Evolutionary conservation across 2,113 vertebrate genomes (phyloP).

Genomic region (Ahaetulla prasina): DNA sequence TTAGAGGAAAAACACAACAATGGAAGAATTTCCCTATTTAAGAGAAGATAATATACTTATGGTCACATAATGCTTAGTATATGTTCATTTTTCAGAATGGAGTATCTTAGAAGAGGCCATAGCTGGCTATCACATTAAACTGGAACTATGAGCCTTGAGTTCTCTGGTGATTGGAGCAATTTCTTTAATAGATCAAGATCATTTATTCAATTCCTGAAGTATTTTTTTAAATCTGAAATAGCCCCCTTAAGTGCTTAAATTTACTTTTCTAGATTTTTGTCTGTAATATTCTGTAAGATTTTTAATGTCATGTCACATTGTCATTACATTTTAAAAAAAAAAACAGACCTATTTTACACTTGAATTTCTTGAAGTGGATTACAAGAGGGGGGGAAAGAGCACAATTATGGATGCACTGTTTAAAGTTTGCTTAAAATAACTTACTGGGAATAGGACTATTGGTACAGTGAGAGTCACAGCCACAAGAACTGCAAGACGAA

Average conservation of each 20-base stretch:
- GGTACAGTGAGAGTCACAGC: constrained; percentile 94
- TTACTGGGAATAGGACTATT: constrained; percentile 95
- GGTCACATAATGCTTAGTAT: not conserved
- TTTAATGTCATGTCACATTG: not conserved
- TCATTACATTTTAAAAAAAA: not conserved
- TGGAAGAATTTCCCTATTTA: not conserved
- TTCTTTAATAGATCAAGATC: not conserved
- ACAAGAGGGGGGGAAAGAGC: not conserved
- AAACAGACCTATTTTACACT: not conserved
- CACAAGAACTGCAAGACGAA: constrained; percentile 91
- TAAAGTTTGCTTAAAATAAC: constrained; percentile 57
- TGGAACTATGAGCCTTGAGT: not conserved
- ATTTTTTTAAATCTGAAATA: not conserved
- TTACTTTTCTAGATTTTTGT: not conserved
- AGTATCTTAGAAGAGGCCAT: not conserved
- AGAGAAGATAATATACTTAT: not conserved
- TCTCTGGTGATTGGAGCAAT: not conserved
- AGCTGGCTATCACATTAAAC: not conserved
- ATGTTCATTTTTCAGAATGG: not conserved
- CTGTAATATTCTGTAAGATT: not conserved
- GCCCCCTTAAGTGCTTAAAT: not conserved
- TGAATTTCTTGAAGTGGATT: not conserved
- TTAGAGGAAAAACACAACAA: not conserved
- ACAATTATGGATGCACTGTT: accelerated
- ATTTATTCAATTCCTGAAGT: not conserved